These are phyloP conservation scores for Tuberolachnus salignus DNA, from an alignment of 2,888 invertebrate genomes.

Conservation along the genomic window DNA sequence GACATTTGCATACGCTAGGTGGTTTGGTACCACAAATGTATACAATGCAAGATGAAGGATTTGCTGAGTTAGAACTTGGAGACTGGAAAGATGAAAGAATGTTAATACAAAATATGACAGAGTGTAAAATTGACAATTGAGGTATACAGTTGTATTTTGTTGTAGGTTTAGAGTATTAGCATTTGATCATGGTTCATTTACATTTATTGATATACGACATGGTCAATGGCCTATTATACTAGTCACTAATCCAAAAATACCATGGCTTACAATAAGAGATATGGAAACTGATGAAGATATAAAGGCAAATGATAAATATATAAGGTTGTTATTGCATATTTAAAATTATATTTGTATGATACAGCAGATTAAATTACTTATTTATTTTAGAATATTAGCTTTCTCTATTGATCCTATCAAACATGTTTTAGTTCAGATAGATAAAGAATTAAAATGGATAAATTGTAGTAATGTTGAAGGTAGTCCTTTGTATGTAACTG, in stretches of 20 bases:
- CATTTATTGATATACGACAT: conserved; percentile 79
- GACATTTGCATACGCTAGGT: conserved; percentile 85
- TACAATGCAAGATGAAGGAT: conserved; percentile 80
- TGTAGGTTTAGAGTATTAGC: conserved; percentile 79
- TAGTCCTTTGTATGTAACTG: conserved; percentile 74
- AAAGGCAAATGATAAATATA: conserved; percentile 37
- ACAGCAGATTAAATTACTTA: not conserved
- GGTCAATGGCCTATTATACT: conserved; percentile 81
- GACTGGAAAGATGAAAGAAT: conserved; percentile 92
- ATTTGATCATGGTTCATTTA: conserved; percentile 87
- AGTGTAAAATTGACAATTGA: not conserved
- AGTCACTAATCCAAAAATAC: conserved; percentile 90
- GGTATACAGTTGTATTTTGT: not conserved
- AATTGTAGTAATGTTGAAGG: conserved; percentile 67
- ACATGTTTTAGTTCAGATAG: conserved; percentile 72
- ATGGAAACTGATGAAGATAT: conserved; percentile 73
- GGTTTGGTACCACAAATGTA: conserved; percentile 84
- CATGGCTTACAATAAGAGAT: conserved; percentile 66
- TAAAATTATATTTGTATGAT: not conserved
- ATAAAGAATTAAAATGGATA: conserved; percentile 69
- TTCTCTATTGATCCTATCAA: conserved; percentile 74
- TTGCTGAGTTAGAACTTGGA: conserved; percentile 84
- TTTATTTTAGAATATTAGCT: conserved; percentile 71
- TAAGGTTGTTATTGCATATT: conserved; percentile 34
- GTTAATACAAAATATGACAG: conserved; percentile 64